A percentile compares a stretch with the other conserved stretches of the same genome.
Evolutionary conservation across 1,140 invertebrate genomes (phyloP).

Genomic region (Lepidostoma basale): DNA sequence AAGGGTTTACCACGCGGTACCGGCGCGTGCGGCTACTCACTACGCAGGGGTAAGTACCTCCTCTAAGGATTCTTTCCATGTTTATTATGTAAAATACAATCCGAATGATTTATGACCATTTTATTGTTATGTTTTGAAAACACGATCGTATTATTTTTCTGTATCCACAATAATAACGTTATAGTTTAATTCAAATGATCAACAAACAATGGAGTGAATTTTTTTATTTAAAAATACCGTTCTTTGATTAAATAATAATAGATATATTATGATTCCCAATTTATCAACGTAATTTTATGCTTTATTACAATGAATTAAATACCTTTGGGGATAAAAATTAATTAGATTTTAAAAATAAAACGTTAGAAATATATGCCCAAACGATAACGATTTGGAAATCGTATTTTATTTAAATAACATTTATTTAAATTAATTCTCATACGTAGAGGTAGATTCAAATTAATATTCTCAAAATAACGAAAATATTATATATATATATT

Average conservation of each 20-base stretch:
- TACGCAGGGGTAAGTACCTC: conserved; percentile 24
- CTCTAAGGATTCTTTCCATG: conserved; percentile 2
- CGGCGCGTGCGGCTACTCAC: conserved; percentile 13
- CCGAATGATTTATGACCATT: conserved; percentile 1
- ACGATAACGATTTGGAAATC: too few relatives aligned
- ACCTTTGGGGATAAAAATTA: too few relatives aligned
- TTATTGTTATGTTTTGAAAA: not conserved
- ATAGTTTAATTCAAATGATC: not conserved
- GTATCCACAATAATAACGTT: not conserved
- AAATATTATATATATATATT: too few relatives aligned
- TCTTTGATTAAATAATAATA: too few relatives aligned
- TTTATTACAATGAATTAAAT: too few relatives aligned
- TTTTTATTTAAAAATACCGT: not conserved
- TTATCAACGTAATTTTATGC: not conserved
- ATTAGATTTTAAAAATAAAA: too few relatives aligned
- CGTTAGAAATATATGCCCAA: too few relatives aligned
- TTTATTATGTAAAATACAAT: conserved; percentile 1
- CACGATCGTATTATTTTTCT: not conserved
- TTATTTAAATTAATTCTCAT: too few relatives aligned
- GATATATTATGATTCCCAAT: not conserved
- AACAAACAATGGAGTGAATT: not conserved
- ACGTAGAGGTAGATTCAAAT: too few relatives aligned
- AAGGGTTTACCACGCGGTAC: conserved; percentile 29
- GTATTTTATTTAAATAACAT: too few relatives aligned
- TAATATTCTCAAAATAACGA: too few relatives aligned